These are phyloP conservation scores for Heteropelma amictum DNA, from an alignment of 2,888 invertebrate species.

Conservation along the genomic window DNA sequence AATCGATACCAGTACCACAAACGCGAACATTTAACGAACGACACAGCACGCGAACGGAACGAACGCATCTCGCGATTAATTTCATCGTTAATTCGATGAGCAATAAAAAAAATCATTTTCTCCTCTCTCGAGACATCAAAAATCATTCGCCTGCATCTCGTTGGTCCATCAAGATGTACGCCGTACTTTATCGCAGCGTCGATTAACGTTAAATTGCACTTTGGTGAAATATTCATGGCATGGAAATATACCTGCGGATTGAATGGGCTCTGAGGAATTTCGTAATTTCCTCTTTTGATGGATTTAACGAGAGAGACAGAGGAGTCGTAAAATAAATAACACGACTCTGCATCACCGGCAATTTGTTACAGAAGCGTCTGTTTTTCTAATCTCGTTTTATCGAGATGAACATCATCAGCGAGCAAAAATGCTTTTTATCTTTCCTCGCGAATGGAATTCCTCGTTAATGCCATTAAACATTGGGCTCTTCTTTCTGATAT, in stretches of 20 bases:
- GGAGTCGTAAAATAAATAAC: not conserved
- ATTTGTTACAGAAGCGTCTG: no score
- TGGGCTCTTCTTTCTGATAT: constrained; percentile 54
- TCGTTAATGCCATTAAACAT: no score
- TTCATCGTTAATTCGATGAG: not conserved
- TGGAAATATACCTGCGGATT: not conserved
- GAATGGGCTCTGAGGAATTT: constrained; percentile 12
- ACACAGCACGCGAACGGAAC: no score
- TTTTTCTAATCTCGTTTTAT: no score
- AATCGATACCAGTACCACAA: no score
- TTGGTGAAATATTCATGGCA: not conserved
- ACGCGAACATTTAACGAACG: no score
- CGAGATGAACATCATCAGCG: not conserved
- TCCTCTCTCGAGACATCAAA: not conserved
- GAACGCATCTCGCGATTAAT: no score
- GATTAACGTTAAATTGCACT: constrained; percentile 16
- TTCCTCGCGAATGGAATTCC: not conserved
- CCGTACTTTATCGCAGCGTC: constrained; percentile 1
- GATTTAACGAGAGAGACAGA: not conserved
- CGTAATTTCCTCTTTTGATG: not conserved
- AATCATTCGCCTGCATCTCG: not conserved
- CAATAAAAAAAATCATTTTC: constrained; percentile 7
- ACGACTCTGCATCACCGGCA: not conserved
- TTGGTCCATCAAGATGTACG: not conserved
- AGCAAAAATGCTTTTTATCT: not conserved